phyloP scores from a whole-genome alignment of 2,797 vertebrate species.

The Acomys russatus region DNA sequence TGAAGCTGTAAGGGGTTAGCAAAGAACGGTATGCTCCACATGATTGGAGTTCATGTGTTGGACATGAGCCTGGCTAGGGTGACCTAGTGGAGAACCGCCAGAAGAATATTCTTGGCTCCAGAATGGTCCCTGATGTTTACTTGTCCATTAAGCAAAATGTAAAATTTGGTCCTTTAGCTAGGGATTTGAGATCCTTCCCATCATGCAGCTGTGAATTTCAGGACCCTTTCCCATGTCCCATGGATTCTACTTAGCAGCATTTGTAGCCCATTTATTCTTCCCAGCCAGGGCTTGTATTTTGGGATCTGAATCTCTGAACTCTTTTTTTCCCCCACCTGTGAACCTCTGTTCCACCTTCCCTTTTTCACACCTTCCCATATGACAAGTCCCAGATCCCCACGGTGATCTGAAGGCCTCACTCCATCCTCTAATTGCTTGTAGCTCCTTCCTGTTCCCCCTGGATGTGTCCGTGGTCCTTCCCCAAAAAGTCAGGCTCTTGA shows the following conservation, averaged over 20 bases:
- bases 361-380: background rate
- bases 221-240: too few relatives aligned
- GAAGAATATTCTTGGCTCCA: background rate
- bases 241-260: background rate
- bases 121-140: background rate
- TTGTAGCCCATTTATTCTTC: background rate
- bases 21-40: background rate
- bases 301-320: background rate
- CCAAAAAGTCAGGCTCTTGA: background rate
- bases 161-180: background rate
- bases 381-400: too few relatives aligned
- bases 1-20: background rate
- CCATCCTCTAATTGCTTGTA: background rate
- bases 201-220: background rate
- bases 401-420: background rate
- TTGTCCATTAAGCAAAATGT: background rate
- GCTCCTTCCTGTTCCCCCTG: too few relatives aligned
- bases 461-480: background rate
- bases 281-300: background rate
- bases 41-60: too few relatives aligned
- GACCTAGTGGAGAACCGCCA: background rate
- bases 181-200: background rate
- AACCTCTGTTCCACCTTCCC: background rate
- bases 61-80: background rate
- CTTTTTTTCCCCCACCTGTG: background rate